Conservation (phyloP, 2,113 vertebrate species). For the Corvus cornix region DNA sequence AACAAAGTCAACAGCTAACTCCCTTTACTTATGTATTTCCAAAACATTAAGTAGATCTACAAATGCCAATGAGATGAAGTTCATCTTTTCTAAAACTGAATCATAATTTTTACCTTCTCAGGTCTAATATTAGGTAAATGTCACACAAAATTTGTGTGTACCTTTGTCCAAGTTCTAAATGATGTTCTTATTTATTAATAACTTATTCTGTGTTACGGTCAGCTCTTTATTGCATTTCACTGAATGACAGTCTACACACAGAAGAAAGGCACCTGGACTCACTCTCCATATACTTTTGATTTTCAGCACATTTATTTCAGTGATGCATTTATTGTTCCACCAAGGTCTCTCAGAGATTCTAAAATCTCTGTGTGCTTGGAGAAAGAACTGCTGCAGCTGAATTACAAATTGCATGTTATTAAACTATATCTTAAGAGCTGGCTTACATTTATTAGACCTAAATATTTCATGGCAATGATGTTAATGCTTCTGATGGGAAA, state of each 20-base stretch:
- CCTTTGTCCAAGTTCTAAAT: background rate
- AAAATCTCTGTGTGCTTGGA: background rate
- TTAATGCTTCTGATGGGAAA: background rate
- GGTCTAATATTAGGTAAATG: background rate
- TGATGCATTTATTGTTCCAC: background rate
- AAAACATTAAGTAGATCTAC: background rate
- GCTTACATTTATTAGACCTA: background rate
- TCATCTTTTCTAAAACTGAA: background rate
- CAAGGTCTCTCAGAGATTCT: background rate
- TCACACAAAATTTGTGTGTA: background rate
- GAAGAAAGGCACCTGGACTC: background rate
- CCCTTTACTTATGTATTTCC: background rate
- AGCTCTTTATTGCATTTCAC: background rate
- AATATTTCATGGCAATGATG: background rate
- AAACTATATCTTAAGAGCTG: background rate
- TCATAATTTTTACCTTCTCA: background rate
- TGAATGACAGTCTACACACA: background rate
- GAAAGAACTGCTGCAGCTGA: background rate
- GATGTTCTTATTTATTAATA: background rate
- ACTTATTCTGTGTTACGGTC: background rate
- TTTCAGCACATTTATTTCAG: background rate
- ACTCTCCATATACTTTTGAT: constrained; percentile 3
- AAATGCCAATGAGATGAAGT: background rate
- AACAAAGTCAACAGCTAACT: background rate
- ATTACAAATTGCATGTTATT: background rate